Evolutionary conservation across 1,140 invertebrate genomes (phyloP).

Genomic region (Polyergus mexicanus): DNA sequence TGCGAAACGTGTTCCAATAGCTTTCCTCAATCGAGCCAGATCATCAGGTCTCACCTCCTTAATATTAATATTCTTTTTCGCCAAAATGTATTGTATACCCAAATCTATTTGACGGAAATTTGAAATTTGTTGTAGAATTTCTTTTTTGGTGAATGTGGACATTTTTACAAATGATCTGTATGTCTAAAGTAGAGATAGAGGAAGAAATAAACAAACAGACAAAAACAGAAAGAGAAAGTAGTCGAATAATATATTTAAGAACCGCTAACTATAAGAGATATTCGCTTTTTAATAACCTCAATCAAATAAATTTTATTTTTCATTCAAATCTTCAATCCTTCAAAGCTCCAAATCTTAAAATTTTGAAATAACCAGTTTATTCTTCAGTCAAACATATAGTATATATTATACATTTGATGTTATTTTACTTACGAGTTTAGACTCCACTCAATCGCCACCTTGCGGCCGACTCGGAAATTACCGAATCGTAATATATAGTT

Average conservation of each 20-base stretch:
- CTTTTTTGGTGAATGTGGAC: no score
- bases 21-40: no score
- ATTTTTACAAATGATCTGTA: no score
- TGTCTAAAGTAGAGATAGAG: no score
- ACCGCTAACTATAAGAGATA: not conserved
- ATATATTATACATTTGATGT: not conserved
- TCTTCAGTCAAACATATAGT: not conserved
- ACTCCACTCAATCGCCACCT: not conserved
- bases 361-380: not conserved
- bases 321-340: not conserved
- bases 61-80: no score
- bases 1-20: no score
- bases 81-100: no score
- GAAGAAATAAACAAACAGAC: not conserved
- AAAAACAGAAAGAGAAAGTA: not conserved
- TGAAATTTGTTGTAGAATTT: no score
- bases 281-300: not conserved
- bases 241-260: not conserved
- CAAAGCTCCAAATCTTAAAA: slow-evolving; percentile 1
- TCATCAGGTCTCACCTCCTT: no score
- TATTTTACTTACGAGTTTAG: not conserved
- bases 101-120: no score
- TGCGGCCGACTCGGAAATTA: not conserved
- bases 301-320: not conserved
- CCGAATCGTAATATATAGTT: slow-evolving; percentile 2